A percentile compares a stretch with the other conserved stretches of the same genome.
phyloP scores from a whole-genome alignment of 35 echinoderm and acorn worm genomes.

The Patiria miniata region DNA sequence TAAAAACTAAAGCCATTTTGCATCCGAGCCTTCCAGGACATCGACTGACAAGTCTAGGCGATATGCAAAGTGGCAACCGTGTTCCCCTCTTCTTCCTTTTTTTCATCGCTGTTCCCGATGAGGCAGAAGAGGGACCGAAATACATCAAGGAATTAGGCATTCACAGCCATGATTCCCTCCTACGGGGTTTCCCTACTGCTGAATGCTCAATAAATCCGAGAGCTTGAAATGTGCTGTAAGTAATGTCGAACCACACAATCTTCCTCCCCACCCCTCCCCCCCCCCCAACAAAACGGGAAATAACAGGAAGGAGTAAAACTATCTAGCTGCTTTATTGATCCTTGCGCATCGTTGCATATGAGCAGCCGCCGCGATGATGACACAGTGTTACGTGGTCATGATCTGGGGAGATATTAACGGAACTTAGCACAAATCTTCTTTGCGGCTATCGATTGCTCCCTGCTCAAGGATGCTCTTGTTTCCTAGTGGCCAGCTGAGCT shows the following conservation, averaged over 20 bases:
- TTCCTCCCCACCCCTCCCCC: not conserved
- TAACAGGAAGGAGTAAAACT: not conserved
- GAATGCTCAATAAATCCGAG: not conserved
- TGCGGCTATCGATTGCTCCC: too few species aligned
- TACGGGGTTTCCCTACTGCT: not conserved
- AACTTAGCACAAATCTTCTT: too few species aligned
- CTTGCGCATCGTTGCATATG: too few species aligned
- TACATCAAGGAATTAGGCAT: not conserved
- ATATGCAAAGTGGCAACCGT: constrained; percentile 7
- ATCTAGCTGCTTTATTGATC: constrained; percentile 7
- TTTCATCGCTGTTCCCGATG: not conserved
- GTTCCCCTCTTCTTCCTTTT: not conserved
- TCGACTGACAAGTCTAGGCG: not conserved
- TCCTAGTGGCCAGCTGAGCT: too few species aligned
- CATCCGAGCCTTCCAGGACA: not conserved
- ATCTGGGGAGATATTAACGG: too few species aligned
- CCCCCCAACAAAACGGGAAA: too few species aligned
- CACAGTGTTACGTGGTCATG: too few species aligned
- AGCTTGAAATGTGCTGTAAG: not conserved
- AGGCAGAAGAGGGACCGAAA: not conserved
- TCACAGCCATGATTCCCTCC: not conserved
- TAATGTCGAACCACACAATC: not conserved
- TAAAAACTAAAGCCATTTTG: not conserved
- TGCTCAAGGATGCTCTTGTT: too few species aligned
- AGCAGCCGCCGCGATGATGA: too few species aligned